Conservation (phyloP, 2,113 vertebrate species). For the Vombatus ursinus region DNA sequence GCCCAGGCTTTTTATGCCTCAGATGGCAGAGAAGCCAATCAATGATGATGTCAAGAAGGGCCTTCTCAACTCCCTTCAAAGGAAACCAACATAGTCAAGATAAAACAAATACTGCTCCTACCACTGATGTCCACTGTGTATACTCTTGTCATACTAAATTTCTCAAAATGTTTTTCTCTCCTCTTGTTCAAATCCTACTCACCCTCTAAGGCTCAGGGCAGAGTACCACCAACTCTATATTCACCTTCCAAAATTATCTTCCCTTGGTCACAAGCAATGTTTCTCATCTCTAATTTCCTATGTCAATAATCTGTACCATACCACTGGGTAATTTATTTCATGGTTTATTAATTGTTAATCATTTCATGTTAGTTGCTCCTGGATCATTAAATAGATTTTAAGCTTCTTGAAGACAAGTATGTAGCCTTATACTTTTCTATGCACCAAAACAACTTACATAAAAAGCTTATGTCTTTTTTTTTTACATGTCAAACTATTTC, state of each 20-base stretch:
- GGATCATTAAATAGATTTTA: neutral
- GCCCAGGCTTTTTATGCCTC: neutral
- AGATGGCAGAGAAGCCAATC: too few relatives aligned
- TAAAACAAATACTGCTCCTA: neutral
- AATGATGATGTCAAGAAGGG: too few relatives aligned
- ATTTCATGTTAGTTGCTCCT: neutral
- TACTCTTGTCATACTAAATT: neutral
- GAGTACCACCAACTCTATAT: neutral
- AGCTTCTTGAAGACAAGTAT: neutral
- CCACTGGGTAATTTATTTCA: neutral
- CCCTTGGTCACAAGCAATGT: neutral
- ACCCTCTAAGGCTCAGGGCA: neutral
- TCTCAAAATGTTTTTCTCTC: neutral
- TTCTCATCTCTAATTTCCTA: neutral
- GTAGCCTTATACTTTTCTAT: neutral
- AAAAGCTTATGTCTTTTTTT: neutral
- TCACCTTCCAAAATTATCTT: neutral
- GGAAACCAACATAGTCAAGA: neutral
- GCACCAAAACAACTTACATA: neutral
- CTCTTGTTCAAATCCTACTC: neutral
- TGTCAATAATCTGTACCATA: neutral
- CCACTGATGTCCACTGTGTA: neutral
- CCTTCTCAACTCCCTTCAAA: neutral
- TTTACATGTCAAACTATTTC: neutral
- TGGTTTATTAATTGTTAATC: neutral